Percentiles rank a stretch among this genome's conserved stretches.
These are phyloP conservation scores for Merodon equestris DNA, from an alignment of 2,888 invertebrate genomes.

Conservation along the genomic window DNA sequence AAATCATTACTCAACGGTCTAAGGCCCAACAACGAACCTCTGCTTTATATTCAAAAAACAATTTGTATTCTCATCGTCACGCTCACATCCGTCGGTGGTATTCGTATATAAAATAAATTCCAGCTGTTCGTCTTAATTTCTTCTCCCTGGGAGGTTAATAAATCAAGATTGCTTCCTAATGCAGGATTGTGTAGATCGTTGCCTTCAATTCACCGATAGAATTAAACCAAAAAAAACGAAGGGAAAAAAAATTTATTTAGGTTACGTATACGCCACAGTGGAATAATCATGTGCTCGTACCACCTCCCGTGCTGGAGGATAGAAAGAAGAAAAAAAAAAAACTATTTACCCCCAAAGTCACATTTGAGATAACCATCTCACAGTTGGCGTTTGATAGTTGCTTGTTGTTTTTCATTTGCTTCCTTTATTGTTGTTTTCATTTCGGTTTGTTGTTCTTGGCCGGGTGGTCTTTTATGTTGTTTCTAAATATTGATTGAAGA, in stretches of 20 bases:
- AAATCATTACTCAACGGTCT: conserved; percentile 3
- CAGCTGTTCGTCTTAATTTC: conserved; percentile 1
- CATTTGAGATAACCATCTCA: conserved; percentile 64
- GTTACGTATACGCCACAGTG: conserved; percentile 66
- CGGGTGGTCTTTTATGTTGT: conserved; percentile 4
- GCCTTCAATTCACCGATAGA: too few relatives aligned
- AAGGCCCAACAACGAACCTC: conserved; percentile 1
- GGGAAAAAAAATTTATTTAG: conserved; percentile 43
- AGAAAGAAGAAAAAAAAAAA: conserved; percentile 1
- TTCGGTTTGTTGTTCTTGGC: background rate
- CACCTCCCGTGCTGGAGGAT: too few relatives aligned
- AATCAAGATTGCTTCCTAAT: conserved; percentile 49
- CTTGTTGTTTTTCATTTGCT: conserved; percentile 18
- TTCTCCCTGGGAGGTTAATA: conserved; percentile 22
- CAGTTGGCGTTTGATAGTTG: conserved; percentile 60
- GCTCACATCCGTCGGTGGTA: too few relatives aligned
- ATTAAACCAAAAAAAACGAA: background rate
- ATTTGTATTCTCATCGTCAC: conserved; percentile 37
- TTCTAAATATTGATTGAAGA: conserved; percentile 57
- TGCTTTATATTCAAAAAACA: conserved; percentile 41
- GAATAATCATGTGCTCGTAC: background rate
- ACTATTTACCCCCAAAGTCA: conserved; percentile 47
- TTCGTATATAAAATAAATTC: background rate
- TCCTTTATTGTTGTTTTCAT: background rate
- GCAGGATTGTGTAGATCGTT: conserved; percentile 22